phyloP scores from a whole-genome alignment of 2,113 vertebrate species.

The Notechis scutatus region DNA sequence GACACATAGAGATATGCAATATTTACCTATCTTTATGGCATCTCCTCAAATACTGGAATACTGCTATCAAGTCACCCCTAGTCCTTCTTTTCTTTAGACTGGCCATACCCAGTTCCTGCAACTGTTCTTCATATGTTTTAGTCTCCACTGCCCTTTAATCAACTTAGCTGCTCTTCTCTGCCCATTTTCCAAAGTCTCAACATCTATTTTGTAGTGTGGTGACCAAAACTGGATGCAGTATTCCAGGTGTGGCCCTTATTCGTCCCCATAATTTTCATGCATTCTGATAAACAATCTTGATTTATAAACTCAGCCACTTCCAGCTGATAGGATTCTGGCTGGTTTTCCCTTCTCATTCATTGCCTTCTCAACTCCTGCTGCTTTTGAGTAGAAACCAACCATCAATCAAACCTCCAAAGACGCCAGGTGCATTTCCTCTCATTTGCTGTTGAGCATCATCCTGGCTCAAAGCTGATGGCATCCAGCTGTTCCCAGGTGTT shows the following conservation, averaged over 20 bases:
- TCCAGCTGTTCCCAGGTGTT: neutral
- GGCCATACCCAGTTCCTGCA: too few species aligned
- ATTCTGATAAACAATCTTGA: neutral
- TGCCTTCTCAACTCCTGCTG: neutral
- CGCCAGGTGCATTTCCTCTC: neutral
- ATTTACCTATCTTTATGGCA: too few species aligned
- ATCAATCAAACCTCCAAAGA: neutral
- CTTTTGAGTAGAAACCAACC: neutral
- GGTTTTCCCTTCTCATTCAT: neutral
- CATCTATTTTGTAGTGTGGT: neutral
- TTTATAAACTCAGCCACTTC: neutral
- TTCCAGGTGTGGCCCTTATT: neutral
- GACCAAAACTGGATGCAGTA: neutral
- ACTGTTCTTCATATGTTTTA: too few species aligned
- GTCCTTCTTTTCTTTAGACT: too few species aligned
- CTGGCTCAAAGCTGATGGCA: neutral
- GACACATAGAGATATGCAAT: too few species aligned
- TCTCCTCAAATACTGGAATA: too few species aligned
- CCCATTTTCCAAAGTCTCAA: neutral
- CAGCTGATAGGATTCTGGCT: neutral
- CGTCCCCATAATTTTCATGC: neutral
- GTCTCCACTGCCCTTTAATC: too few species aligned
- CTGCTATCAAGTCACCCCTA: too few species aligned
- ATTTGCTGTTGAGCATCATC: neutral
- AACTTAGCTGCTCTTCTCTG: too few species aligned